These are phyloP conservation scores for Trissolcus basalis DNA, from an alignment of 1,140 invertebrate genomes.

Conservation along the genomic window DNA sequence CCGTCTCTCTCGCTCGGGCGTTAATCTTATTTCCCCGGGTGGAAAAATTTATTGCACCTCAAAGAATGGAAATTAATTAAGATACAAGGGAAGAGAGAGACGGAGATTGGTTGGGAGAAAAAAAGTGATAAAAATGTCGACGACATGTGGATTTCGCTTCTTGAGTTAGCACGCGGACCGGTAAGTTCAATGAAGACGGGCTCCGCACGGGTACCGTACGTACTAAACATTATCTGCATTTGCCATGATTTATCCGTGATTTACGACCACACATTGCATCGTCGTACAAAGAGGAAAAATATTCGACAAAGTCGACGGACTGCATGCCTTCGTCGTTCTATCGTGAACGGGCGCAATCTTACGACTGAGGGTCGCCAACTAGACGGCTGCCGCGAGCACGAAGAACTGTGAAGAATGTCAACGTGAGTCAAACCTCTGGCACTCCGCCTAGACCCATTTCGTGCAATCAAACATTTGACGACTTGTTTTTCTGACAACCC, in stretches of 20 bases:
- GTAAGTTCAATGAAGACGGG: constrained; percentile 29
- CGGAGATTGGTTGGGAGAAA: not conserved
- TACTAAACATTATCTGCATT: constrained; percentile 38
- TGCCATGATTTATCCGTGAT: constrained; percentile 49
- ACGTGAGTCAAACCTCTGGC: constrained; percentile 62
- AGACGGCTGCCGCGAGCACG: constrained; percentile 29
- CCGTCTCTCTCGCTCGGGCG: too few relatives aligned
- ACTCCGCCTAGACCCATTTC: constrained; percentile 55
- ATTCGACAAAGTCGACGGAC: constrained; percentile 53
- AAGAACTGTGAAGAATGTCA: constrained; percentile 59
- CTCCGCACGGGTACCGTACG: not conserved
- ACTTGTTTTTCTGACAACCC: constrained; percentile 18
- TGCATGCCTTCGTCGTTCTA: constrained; percentile 51
- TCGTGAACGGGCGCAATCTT: constrained; percentile 48
- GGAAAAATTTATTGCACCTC: not conserved
- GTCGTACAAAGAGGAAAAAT: constrained; percentile 42
- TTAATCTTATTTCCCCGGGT: too few relatives aligned
- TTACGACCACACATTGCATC: constrained; percentile 31
- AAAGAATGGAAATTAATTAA: constrained; percentile 10
- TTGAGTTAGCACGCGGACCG: not conserved
- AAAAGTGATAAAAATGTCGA: constrained; percentile 14
- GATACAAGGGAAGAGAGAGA: constrained; percentile 8
- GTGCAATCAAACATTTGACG: constrained; percentile 27
- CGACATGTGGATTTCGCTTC: constrained; percentile 18
- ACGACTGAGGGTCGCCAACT: constrained; percentile 39